A percentile compares a stretch with the other conserved stretches of the same genome.
Conservation (phyloP, 1,140 invertebrate species). For the Ips typographus region DNA sequence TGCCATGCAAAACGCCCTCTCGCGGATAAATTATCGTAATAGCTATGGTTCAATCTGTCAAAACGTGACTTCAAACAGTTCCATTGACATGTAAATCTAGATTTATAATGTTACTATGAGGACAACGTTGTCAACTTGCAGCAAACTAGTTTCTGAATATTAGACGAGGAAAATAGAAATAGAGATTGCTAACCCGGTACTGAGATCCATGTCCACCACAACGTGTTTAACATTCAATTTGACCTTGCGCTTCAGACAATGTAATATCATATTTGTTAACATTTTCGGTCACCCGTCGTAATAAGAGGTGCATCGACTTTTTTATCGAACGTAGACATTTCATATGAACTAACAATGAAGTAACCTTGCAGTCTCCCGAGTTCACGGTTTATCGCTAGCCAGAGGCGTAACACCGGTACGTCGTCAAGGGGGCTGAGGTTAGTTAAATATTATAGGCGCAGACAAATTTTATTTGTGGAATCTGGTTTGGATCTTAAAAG, state of each 20-base stretch:
- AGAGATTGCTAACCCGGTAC: slow-evolving; percentile 36
- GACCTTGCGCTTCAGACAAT: slow-evolving; percentile 45
- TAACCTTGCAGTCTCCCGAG: slow-evolving; percentile 40
- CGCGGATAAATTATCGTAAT: no score
- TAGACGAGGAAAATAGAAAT: background rate
- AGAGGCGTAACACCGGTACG: slow-evolving; percentile 2
- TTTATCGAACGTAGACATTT: slow-evolving; percentile 39
- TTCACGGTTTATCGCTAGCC: slow-evolving; percentile 23
- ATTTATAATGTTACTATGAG: no score
- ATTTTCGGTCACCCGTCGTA: slow-evolving; percentile 45
- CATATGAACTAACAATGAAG: slow-evolving; percentile 37
- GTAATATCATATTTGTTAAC: slow-evolving; percentile 44
- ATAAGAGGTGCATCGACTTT: slow-evolving; percentile 46
- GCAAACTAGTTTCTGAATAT: no score
- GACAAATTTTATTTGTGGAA: no score
- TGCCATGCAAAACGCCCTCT: no score
- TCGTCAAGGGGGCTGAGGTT: background rate
- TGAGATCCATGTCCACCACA: slow-evolving; percentile 43
- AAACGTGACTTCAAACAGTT: no score
- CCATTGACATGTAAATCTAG: no score
- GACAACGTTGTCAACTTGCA: no score
- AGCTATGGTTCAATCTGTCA: no score
- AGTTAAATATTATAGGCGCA: no score
- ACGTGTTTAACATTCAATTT: slow-evolving; percentile 39
- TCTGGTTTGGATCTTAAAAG: no score